A percentile compares a stretch with the other conserved stretches of the same genome.
These are phyloP conservation scores for Irena cyanogastra DNA, from an alignment of 2,113 vertebrate genomes.

Conservation along the genomic window DNA sequence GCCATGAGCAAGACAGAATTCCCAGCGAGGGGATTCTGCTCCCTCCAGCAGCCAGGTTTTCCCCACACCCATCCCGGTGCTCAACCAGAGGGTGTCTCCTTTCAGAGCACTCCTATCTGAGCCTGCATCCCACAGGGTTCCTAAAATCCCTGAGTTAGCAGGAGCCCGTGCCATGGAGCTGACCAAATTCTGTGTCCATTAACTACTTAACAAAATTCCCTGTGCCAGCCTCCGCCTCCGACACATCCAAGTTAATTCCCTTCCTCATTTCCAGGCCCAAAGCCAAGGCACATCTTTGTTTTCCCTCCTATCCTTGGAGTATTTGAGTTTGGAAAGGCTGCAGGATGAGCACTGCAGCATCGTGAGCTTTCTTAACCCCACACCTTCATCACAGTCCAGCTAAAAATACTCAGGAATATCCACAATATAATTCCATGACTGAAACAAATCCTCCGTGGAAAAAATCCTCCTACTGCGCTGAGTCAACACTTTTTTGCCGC, in stretches of 20 bases:
- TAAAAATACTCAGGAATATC: not conserved
- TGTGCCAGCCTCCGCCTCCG: not conserved
- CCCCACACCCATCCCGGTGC: not conserved
- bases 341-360: not conserved
- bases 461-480: not conserved
- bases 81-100: not conserved
- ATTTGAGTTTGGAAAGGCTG: not conserved
- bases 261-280: constrained; percentile 10
- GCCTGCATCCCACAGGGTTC: not conserved
- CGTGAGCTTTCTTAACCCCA: not conserved
- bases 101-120: not conserved
- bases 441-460: not conserved
- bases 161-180: not conserved
- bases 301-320: not conserved
- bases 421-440: not conserved
- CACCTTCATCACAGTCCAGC: not conserved
- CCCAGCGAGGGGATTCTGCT: accelerated
- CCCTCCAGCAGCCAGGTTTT: not conserved
- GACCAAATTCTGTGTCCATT: constrained; percentile 12
- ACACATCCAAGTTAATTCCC: not conserved
- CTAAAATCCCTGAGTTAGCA: constrained; percentile 21
- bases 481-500: not conserved
- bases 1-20: not conserved
- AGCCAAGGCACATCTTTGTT: constrained; percentile 16
- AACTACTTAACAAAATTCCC: constrained; percentile 49